Conservation (phyloP, 2,113 vertebrate genomes). For the Circaetus gallicus region DNA sequence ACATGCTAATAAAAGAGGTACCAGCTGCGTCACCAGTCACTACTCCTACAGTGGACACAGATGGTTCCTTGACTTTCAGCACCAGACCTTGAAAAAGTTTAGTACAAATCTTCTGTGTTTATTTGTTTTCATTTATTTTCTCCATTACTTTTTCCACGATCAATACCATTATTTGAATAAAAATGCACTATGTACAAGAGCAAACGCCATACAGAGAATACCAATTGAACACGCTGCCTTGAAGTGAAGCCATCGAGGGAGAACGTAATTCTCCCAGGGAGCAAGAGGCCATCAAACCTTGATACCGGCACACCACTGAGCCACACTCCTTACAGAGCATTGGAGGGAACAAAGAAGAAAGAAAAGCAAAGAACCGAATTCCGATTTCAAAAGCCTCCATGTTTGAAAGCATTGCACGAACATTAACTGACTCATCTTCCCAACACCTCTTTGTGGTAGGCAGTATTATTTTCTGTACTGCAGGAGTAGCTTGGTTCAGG, state of each 20-base stretch:
- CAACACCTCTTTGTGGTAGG: background rate
- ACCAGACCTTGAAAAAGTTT: background rate
- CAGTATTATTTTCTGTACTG: background rate
- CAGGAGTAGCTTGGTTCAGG: background rate
- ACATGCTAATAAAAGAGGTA: rapidly evolving
- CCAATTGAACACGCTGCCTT: background rate
- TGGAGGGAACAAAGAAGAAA: background rate
- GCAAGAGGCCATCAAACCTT: conserved; percentile 25
- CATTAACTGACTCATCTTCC: background rate
- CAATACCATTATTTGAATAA: conserved; percentile 54
- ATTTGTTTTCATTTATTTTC: conserved; percentile 52
- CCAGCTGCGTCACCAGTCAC: background rate
- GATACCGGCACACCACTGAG: background rate
- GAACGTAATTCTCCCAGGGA: background rate
- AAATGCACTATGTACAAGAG: background rate
- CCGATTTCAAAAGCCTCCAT: background rate
- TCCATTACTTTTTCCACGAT: background rate
- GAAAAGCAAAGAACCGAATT: background rate
- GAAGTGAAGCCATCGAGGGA: background rate
- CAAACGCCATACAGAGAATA: background rate
- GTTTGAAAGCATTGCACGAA: background rate
- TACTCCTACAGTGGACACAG: background rate
- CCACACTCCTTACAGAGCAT: background rate
- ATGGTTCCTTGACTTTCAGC: background rate
- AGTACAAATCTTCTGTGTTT: background rate